Base-by-base conservation (phyloP, 2,113 vertebrate species). In the Thryonomys swinderianus region DNA sequence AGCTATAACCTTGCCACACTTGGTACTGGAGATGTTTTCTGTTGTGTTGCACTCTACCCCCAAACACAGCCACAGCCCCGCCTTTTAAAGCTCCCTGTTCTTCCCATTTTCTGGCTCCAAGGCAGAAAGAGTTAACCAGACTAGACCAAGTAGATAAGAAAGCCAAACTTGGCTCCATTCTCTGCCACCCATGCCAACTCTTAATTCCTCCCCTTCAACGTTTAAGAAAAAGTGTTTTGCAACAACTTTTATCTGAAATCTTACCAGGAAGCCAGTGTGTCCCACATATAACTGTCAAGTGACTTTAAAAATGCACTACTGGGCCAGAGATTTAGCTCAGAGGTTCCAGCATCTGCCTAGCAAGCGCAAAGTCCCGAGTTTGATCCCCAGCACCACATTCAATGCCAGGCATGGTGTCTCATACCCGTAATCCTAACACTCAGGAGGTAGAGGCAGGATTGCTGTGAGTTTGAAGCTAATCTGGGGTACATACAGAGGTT, bases 121-220 rank as follows among this genome's bases (percentile, higher is more conserved):
- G 23, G 53, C 10, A 30, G 42, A 32, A 27, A 17, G n/a, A 4
- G 37, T 66, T 37, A 17, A 48, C 42, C 62, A 55, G 61, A 61
- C 34, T n/a, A 11, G 23, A 37, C 21, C 12, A 34, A 8, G 34
- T 13, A 53, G 34, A 37, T 16, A 66, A 45, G 61, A 51, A 85
- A 13, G 57, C 1, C 7, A 2, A 67, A 25, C 9, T 20, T 71
- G 0, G n/a, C 51, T 40, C 51, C 30, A 48, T 40, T 67, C 8
- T 27, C 13, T 51, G 0, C 37, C 32, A 30, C 17, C 23, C 0
- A 13, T 53, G 20, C 5, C 6, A 2, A n/a, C 34, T 34, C 61
- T 67, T 8, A 16, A 53, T 30, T 18, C n/a, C 32, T 27, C 11
- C 27, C 40, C 62, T 55, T 55, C 42, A 20, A 27, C 8, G 30